A percentile compares a stretch with the other conserved stretches of the same genome.
Conservation (phyloP, 2,797 vertebrate genomes). For the Sebastes baramenuke region DNA sequence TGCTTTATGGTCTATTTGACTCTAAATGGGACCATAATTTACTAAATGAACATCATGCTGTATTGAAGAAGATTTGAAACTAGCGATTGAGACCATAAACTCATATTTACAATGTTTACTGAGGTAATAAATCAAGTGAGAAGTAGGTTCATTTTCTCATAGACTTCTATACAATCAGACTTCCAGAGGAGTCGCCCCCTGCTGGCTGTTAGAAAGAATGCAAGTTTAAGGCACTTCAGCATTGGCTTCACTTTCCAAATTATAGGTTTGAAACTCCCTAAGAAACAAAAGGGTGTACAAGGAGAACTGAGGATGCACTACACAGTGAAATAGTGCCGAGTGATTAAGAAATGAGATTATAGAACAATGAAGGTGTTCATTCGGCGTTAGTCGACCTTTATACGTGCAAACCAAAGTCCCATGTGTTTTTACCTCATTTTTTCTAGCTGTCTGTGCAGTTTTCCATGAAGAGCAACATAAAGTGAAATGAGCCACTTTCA, state of each 20-base stretch:
- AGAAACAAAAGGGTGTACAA: not conserved
- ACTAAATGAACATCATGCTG: no score
- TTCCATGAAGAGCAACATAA: not conserved
- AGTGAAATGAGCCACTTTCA: not conserved
- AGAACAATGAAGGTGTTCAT: not conserved
- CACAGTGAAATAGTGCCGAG: not conserved
- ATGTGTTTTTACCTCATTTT: not conserved
- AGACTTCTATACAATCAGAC: no score
- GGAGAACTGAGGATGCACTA: not conserved
- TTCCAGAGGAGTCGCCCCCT: no score
- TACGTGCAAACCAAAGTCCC: no score
- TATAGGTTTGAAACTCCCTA: not conserved
- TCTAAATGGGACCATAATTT: no score
- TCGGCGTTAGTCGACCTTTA: not conserved
- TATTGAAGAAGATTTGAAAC: no score
- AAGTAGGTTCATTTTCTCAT: accelerated
- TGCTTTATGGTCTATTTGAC: no score
- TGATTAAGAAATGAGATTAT: not conserved
- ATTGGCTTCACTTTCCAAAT: not conserved
- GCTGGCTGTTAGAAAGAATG: no score
- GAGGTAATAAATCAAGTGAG: no score
- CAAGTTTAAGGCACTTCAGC: no score
- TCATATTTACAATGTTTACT: no score
- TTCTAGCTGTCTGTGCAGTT: not conserved
- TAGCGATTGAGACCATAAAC: no score